A percentile compares a stretch with the other conserved stretches of the same genome.
Conservation (phyloP, 37 sponge, comb jelly and placozoan species). For the Cliona cf. orientalis region DNA sequence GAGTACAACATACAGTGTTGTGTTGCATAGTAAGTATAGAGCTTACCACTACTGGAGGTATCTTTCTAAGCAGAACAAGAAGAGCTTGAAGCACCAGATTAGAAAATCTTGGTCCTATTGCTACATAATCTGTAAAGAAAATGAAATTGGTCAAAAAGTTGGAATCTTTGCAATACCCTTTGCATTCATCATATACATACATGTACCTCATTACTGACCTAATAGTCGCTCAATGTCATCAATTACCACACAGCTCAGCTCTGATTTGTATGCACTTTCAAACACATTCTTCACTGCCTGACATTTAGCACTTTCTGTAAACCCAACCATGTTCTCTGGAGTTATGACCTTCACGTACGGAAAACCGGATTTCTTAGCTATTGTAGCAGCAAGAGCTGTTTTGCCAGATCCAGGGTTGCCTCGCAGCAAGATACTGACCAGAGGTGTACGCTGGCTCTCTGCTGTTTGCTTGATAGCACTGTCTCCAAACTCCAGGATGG, state of each 20-base stretch:
- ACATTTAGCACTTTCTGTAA: conserved; percentile 83
- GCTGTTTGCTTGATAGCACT: conserved; percentile 65
- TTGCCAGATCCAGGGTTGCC: conserved; percentile 86
- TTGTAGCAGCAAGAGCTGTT: conserved; percentile 94
- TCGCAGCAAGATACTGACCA: conserved; percentile 85
- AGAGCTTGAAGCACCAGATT: conserved; percentile 86
- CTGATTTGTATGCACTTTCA: conserved; percentile 98
- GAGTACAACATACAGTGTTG: too few relatives aligned
- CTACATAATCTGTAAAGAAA: conserved; percentile 75
- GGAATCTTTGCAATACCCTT: not conserved
- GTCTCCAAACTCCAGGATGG: conserved; percentile 67
- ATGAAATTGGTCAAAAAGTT: not conserved
- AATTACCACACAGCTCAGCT: conserved; percentile 93
- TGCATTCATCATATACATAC: not conserved
- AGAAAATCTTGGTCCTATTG: conserved; percentile 93
- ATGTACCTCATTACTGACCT: conserved; percentile 39
- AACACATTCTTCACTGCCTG: conserved; percentile 94
- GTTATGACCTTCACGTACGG: conserved; percentile 87
- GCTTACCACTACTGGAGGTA: conserved; percentile 72
- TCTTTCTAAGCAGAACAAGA: conserved; percentile 73
- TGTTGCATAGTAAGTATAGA: too few relatives aligned
- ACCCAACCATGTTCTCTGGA: conserved; percentile 92
- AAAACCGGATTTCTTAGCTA: conserved; percentile 80
- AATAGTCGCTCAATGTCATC: conserved; percentile 94
- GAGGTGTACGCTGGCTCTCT: conserved; percentile 65